These are phyloP conservation scores for Cebidichthys violaceus DNA, from an alignment of 2,113 vertebrate species.

Conservation along the genomic window DNA sequence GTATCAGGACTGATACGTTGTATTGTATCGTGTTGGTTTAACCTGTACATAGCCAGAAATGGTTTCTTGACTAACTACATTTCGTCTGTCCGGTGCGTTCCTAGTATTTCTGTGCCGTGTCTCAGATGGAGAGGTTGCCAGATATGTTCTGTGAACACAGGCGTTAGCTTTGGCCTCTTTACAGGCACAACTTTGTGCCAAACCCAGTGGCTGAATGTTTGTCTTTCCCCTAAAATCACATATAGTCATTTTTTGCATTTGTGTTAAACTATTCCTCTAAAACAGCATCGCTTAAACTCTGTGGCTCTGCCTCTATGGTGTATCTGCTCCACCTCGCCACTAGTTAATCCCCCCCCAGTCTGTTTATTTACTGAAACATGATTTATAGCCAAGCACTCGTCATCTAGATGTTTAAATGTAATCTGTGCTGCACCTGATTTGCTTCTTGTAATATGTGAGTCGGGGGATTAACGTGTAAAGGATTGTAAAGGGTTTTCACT, in stretches of 20 bases:
- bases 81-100: neutral
- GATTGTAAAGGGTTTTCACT: constrained; percentile 54
- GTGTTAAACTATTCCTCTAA: neutral
- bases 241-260: neutral
- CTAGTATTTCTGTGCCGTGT: neutral
- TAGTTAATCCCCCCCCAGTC: neutral
- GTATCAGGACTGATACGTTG: too few relatives aligned
- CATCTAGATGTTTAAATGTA: neutral
- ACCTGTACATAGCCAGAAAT: neutral
- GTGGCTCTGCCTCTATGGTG: neutral
- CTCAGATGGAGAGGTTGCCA: neutral
- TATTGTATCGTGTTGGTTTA: neutral
- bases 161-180: neutral
- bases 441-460: constrained; percentile 34
- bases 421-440: constrained; percentile 32
- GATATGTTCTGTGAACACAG: neutral
- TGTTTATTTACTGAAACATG: constrained; percentile 30
- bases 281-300: too few relatives aligned
- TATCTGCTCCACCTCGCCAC: neutral
- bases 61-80: neutral
- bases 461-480: constrained; percentile 51
- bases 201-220: neutral
- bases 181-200: neutral
- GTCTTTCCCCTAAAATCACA: neutral
- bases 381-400: neutral